phyloP scores from a whole-genome alignment of 2,113 vertebrate genomes.

The Hydrolagus affinis region DNA sequence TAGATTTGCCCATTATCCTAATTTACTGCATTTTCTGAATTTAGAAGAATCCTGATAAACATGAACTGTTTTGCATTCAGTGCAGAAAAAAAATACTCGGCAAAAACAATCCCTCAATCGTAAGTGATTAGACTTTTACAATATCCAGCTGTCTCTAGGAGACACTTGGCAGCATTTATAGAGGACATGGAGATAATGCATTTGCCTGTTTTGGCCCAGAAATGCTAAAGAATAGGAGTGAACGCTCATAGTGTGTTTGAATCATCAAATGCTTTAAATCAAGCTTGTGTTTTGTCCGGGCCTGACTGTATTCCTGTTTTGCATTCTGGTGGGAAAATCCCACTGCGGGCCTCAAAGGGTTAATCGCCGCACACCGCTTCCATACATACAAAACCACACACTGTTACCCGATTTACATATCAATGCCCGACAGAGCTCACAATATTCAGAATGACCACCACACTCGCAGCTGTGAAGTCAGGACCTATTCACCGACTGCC shows the following conservation, averaged over 20 bases:
- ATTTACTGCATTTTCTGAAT: not conserved
- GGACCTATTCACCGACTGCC: slow-evolving; percentile 26
- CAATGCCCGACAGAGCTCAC: slow-evolving; percentile 20
- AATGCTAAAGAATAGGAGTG: not conserved
- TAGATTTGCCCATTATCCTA: not conserved
- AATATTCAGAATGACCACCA: slow-evolving; percentile 28
- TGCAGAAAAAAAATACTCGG: not conserved
- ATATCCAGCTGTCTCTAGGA: not conserved
- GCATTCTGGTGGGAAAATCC: not conserved
- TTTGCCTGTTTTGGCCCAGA: not conserved
- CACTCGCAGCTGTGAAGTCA: slow-evolving; percentile 27
- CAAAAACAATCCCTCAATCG: not conserved
- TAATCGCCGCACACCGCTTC: slow-evolving; percentile 25
- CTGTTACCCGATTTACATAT: slow-evolving; percentile 22
- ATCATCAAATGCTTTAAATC: not conserved
- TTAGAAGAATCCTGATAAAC: not conserved
- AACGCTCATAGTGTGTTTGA: not conserved
- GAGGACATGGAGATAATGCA: not conserved
- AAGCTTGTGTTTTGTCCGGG: not conserved
- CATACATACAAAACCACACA: slow-evolving; percentile 19
- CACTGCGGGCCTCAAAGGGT: slow-evolving; percentile 16
- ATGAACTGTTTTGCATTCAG: not conserved
- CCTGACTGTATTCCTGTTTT: not conserved
- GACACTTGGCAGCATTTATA: not conserved
- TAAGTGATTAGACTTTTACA: not conserved